phyloP scores from a whole-genome alignment of 1,140 invertebrate species.

The Drosophila malerkotliana region DNA sequence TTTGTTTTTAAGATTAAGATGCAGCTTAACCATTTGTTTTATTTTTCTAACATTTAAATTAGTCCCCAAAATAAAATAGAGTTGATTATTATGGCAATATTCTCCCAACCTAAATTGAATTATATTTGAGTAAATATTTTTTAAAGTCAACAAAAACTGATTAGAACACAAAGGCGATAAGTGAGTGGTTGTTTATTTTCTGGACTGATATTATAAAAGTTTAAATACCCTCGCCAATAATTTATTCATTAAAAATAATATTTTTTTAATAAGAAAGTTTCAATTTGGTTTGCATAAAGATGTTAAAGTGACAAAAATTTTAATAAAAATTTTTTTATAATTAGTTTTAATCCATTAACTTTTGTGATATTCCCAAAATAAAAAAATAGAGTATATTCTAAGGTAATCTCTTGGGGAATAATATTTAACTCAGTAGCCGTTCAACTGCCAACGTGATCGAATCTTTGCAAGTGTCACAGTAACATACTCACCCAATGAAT shows the following conservation, averaged over 20 bases:
- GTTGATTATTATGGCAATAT: neutral
- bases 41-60: too few relatives aligned
- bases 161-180: slow-evolving; percentile 7
- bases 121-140: neutral
- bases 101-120: neutral
- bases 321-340: too few relatives aligned
- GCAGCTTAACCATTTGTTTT: too few relatives aligned
- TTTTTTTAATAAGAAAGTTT: too few relatives aligned
- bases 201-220: neutral
- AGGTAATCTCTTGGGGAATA: neutral
- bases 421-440: slow-evolving; percentile 18
- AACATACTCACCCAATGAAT: slow-evolving; percentile 12
- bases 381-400: neutral
- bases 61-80: neutral
- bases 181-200: neutral
- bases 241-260: neutral
- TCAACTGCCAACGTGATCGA: slow-evolving; percentile 3
- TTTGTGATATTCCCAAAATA: neutral
- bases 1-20: too few relatives aligned
- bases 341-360: neutral
- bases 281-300: too few relatives aligned
- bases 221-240: neutral
- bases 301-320: too few relatives aligned
- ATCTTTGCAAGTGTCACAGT: neutral
- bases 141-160: neutral